Base-by-base conservation (phyloP, 2,113 vertebrate species). In the Rhinolophus ferrumequinum region DNA sequence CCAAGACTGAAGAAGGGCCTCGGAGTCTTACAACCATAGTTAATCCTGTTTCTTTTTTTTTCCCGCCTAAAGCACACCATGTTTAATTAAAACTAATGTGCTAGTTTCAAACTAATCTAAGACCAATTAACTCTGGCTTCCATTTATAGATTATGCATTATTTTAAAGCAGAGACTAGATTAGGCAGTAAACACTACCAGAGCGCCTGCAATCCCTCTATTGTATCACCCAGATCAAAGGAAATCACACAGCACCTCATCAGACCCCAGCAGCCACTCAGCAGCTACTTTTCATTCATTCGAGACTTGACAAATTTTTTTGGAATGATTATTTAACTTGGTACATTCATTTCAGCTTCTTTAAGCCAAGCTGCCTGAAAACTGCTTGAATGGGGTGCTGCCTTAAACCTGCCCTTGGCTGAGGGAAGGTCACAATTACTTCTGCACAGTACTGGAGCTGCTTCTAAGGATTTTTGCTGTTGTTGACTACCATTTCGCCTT, bases 61-160 rank as follows among this genome's bases (percentile, higher is more conserved):
- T n/a, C n/a, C 18, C 26, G 79, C 35, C 35, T 22, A 35, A 93
- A 97, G 73, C 67, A 82, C 47, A 95, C 52, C 22, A 44, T 7
- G 50, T 96, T 96, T 97, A 95, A 97, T 96, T 96, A 96, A 97
- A 97, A 97, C 97, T 62, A 96, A 97, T 89, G 93, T 91, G 94
- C 82, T 95, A 41, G 73, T 89, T 96, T 82, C 94, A 94, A 96
- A 95, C 93, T 86, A 82, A 96, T 93, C 94, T 93, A 94, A 92
- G 88, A 83, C 88, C 93, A 94, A 95, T 94, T 82, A 96, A 93
- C 56, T 93, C 69, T 8, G 77, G 91, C 73, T 93, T 89, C 91
- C 91, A 86, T 30, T 81, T 84, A 85, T 19, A 64, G 93, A 83
- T 60, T 33, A 30, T 8, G 62, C 85, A 69, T 89, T 81, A 90